Evolutionary conservation across 2,888 invertebrate genomes (phyloP).

Genomic region (Ectropis crepuscularia): DNA sequence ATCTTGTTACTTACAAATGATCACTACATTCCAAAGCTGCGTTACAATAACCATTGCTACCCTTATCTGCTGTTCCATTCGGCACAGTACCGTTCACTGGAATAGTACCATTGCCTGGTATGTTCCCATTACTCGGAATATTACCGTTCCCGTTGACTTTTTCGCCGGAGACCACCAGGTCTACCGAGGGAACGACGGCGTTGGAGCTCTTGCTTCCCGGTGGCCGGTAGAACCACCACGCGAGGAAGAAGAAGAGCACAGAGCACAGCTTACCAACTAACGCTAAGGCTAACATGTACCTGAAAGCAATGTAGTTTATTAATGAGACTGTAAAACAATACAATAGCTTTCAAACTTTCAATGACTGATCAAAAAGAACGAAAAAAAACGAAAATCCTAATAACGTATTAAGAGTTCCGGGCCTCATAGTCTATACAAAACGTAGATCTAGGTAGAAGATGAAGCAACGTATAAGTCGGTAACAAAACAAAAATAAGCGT

Average conservation of each 20-base stretch:
- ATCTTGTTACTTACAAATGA: slow-evolving; percentile 62
- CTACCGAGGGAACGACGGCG: slow-evolving; percentile 69
- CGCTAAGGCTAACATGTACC: slow-evolving; percentile 90
- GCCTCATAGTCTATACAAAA: too few species aligned
- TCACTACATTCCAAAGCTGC: slow-evolving; percentile 76
- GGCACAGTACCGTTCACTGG: slow-evolving; percentile 41
- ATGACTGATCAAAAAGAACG: too few species aligned
- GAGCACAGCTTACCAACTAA: slow-evolving; percentile 89
- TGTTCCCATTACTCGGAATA: slow-evolving; percentile 11
- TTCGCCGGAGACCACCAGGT: slow-evolving; percentile 62
- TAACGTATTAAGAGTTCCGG: too few species aligned
- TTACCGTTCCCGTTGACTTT: slow-evolving; percentile 62
- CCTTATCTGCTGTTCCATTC: slow-evolving; percentile 42
- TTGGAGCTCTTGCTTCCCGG: slow-evolving; percentile 77
- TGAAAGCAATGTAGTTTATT: slow-evolving; percentile 49
- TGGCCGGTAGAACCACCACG: slow-evolving; percentile 91
- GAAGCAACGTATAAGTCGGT: too few species aligned
- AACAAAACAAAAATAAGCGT: too few species aligned
- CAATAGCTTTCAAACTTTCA: too few species aligned
- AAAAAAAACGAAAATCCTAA: too few species aligned
- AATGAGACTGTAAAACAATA: too few species aligned
- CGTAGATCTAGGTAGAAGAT: too few species aligned
- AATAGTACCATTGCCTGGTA: slow-evolving; percentile 36
- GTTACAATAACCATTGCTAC: slow-evolving; percentile 73
- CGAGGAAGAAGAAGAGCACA: slow-evolving; percentile 88